phyloP scores from a whole-genome alignment of 2,888 invertebrate species.

The Drosophila mettleri region DNA sequence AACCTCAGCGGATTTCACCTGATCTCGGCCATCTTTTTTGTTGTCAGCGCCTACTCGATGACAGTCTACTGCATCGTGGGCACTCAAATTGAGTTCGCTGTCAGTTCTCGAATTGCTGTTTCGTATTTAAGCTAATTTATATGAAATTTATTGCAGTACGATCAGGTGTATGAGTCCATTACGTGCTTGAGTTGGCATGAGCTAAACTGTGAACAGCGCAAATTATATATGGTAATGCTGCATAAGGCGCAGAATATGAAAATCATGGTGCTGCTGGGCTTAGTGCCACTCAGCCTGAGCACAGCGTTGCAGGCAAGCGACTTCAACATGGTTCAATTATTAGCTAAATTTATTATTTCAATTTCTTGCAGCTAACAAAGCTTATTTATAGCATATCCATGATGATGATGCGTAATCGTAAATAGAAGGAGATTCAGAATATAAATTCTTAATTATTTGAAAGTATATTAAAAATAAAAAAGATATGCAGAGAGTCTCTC shows the following conservation, averaged over 20 bases:
- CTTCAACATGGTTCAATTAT: neutral
- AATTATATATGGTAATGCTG: slow-evolving; percentile 26
- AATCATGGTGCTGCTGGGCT: slow-evolving; percentile 2
- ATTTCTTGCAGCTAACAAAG: slow-evolving; percentile 20
- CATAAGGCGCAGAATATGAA: slow-evolving; percentile 18
- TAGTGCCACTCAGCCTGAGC: slow-evolving; percentile 24
- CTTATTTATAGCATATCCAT: slow-evolving; percentile 29
- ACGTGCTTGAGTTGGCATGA: slow-evolving; percentile 55
- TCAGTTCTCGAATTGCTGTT: slow-evolving; percentile 19
- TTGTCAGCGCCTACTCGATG: slow-evolving; percentile 60
- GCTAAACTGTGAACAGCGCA: slow-evolving; percentile 49
- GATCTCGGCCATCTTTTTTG: slow-evolving; percentile 40
- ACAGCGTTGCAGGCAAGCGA: slow-evolving; percentile 30
- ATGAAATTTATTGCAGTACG: slow-evolving; percentile 39
- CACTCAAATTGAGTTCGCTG: slow-evolving; percentile 59
- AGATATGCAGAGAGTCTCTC: neutral
- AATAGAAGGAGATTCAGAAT: neutral
- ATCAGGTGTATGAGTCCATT: slow-evolving; percentile 47
- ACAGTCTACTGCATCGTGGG: slow-evolving; percentile 60
- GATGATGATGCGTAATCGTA: slow-evolving; percentile 22
- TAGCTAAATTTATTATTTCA: too few species aligned
- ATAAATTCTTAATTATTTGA: neutral
- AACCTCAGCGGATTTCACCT: slow-evolving; percentile 48
- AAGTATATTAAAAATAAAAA: neutral
- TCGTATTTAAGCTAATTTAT: neutral